Conservation (phyloP, 2,888 invertebrate species). For the Drosophila histrio region DNA sequence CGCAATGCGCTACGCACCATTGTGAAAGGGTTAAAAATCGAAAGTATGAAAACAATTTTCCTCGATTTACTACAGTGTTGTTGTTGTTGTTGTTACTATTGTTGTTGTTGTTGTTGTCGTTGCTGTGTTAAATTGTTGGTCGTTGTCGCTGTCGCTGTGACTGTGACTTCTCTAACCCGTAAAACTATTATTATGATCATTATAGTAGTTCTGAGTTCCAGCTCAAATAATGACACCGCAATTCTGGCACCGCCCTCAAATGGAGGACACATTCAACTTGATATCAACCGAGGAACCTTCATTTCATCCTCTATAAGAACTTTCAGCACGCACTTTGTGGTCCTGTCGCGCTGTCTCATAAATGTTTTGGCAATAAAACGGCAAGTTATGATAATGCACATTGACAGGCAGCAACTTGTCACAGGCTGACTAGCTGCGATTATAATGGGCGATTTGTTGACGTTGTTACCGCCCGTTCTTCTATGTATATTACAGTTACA, state of each 20-base stretch:
- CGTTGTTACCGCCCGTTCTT: not conserved
- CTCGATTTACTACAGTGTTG: constrained; percentile 37
- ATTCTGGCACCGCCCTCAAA: constrained; percentile 30
- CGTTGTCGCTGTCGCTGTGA: constrained; percentile 64
- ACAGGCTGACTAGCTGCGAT: constrained; percentile 61
- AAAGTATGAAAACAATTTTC: constrained; percentile 70
- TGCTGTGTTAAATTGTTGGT: constrained; percentile 62
- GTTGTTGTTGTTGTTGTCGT: constrained; percentile 7
- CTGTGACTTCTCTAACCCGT: constrained; percentile 77
- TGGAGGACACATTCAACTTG: not conserved
- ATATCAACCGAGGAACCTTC: not conserved
- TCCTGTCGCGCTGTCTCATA: constrained; percentile 56
- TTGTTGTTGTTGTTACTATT: not conserved
- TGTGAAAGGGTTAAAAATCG: constrained; percentile 60
- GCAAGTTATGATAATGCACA: constrained; percentile 73
- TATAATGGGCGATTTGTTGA: constrained; percentile 49
- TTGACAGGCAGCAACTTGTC: constrained; percentile 58
- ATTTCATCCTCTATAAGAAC: constrained; percentile 17
- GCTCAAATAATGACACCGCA: constrained; percentile 26
- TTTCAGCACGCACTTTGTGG: constrained; percentile 68
- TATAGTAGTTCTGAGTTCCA: constrained; percentile 37
- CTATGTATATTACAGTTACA: not conserved
- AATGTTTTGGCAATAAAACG: constrained; percentile 76
- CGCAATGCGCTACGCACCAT: constrained; percentile 58
- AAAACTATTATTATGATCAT: constrained; percentile 76